These are phyloP conservation scores for Dolichomitus sp. DNA, from an alignment of 2,888 invertebrate species.

Conservation along the genomic window DNA sequence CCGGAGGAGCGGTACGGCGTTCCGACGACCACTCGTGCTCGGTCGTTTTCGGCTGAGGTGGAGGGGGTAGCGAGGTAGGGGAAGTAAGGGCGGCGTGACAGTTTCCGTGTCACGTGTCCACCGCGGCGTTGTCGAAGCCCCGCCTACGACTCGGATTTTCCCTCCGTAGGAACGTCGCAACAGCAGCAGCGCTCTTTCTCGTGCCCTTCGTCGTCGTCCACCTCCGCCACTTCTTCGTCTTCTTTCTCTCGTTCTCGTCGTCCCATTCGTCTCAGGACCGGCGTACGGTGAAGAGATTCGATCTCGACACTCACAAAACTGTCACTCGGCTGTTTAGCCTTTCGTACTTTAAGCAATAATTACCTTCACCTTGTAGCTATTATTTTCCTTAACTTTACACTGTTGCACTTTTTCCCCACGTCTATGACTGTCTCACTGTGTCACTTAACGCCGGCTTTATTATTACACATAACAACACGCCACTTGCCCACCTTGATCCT, in stretches of 20 bases:
- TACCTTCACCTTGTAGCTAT: not conserved
- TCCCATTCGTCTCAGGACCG: slow-evolving; percentile 57
- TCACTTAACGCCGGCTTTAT: not conserved
- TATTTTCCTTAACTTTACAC: not conserved
- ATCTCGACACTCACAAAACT: slow-evolving; percentile 32
- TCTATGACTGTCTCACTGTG: slow-evolving; percentile 28
- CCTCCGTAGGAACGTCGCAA: slow-evolving; percentile 69
- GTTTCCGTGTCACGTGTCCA: slow-evolving; percentile 86
- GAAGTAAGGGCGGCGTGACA: slow-evolving; percentile 85
- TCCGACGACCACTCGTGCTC: slow-evolving; percentile 53
- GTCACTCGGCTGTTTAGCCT: slow-evolving; percentile 22
- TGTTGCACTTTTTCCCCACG: not conserved
- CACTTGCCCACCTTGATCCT: slow-evolving; percentile 57
- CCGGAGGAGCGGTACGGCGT: slow-evolving; percentile 37
- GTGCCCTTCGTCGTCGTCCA: slow-evolving; percentile 32
- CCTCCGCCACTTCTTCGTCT: slow-evolving; percentile 40
- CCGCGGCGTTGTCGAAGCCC: slow-evolving; percentile 83
- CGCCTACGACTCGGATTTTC: slow-evolving; percentile 82
- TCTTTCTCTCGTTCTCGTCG: slow-evolving; percentile 43
- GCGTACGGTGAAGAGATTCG: slow-evolving; percentile 40
- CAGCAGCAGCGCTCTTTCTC: slow-evolving; percentile 55
- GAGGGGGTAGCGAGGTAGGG: slow-evolving; percentile 67
- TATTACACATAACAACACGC: slow-evolving; percentile 10
- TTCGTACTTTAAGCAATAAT: not conserved
- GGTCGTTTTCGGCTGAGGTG: slow-evolving; percentile 61